Base-by-base conservation (phyloP, 2,888 invertebrate genomes). In the Xestia sexstrigata region DNA sequence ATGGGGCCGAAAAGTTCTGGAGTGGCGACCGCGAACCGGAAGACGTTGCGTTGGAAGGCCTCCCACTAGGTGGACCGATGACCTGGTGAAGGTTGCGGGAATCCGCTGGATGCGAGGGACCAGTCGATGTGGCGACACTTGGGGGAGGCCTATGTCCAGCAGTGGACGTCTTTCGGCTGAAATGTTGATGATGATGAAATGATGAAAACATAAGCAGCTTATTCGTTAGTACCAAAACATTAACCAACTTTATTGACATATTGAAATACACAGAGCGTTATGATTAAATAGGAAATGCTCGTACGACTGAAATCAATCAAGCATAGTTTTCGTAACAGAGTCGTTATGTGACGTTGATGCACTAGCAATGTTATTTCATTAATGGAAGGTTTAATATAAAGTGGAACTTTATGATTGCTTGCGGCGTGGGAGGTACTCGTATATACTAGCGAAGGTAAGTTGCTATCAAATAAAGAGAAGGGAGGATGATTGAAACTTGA, bases 221-320 rank as follows among this genome's bases (percentile, higher is more conserved):
- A 3, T 23, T 66, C n/a, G 13, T 1, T 23, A 15, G 7, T 55
- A n/a, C 52, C 58, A 26, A 15, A 35, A n/a, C 15, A 35, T 23
- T 11, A n/a, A 63, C 68, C 6, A 60, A 55, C 63, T 23, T n/a
- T n/a, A n/a, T n/a, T 55, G 11, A 30, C 13, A 20, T 60, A 60
- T 52, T 49, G 30, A 67, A 74, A 70, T 55, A 79, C 66, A 60
- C 67, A 39, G n/a, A 35, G 45, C n/a, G 49, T 20, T 65, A 65
- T 55, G 17, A 66, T 68, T 66, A 55, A 78, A 83, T 78, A 70
- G 35, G 81, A 39, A 83, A 78, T 23, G 47, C 49, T 67, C 30
- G 45, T n/a, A 66, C 47, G 70, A 23, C 79, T 83, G 74, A 68
- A 82, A 82, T 65, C 70, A 82, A 79, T 79, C 80, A 82, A 68